Evolutionary conservation across 2,888 invertebrate species (phyloP), one percentile per base, ranked within the genome.

Genomic region (Diadegma fenestrale): DNA sequence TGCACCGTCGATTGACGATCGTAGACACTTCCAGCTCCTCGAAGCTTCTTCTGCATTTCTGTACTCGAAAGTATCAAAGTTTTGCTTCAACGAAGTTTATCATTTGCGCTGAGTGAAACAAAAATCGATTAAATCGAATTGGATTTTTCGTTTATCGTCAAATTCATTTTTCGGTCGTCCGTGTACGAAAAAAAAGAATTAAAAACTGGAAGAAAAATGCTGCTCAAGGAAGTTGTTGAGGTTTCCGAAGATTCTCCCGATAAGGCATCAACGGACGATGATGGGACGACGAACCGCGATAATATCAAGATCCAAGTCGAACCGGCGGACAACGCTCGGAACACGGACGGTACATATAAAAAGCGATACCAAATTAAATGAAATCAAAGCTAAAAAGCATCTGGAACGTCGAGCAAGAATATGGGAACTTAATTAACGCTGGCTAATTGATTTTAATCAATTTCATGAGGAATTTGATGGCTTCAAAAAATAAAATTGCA

Each of bases 241-340:
- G 77, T 85, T 64, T 85, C 72, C 19, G 66, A 82, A 22, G 72
- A 85, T 51, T 63, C 80, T 0, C 45, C 51, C n/a, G 76, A 77
- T 12, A 72, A 76, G 14, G 33, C 17, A 30, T 19, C 43, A 1
- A 68, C 68, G 22, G 69, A 82, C 73, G 33, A 33, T 22, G 78
- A 48, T 30, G 37, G 10, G 30, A 71, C 69, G 0, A 81, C 51
- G 33, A 76, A 12, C 10, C 81, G 68, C 51, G 88, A 87, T 22
- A 69, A 76, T 22, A 83, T 91, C 19, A 88, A 83, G 85, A 90
- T 91, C 88, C 84, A 84, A 19, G 90, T 91, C 66, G 88, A 91
- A 45, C 86, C 89, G 19, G 81, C 88, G 17, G 54, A 61, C 48
- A 85, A 85, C 17, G 26, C 58, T 26, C 85, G 73, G 37, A 85